Evolutionary conservation across 2,797 vertebrate species (phyloP).

Genomic region (Tenualosa thibaudeaui): DNA sequence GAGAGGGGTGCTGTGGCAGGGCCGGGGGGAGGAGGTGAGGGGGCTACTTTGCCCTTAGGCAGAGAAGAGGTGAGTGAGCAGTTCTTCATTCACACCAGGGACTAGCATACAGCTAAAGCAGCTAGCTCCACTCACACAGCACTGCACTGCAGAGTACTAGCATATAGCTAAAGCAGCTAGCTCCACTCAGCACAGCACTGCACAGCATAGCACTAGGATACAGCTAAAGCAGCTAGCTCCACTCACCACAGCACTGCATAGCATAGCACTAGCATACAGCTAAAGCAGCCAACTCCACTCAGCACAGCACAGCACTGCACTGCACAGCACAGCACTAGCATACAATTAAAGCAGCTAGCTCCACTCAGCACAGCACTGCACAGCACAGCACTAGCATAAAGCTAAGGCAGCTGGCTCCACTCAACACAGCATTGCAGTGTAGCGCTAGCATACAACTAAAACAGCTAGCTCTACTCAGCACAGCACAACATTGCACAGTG

Average conservation of each 20-base stretch:
- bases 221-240: no score
- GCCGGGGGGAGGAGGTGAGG: constrained; percentile 42
- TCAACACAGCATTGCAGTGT: not conserved
- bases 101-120: not conserved
- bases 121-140: not conserved
- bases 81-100: constrained; percentile 48
- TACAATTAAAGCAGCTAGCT: not conserved
- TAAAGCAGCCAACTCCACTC: no score
- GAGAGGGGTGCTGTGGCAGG: constrained; percentile 38
- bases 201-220: not conserved
- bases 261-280: not conserved
- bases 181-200: not conserved
- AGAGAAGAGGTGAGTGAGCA: constrained; percentile 48
- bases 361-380: not conserved
- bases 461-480: no score
- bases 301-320: not conserved
- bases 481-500: not conserved
- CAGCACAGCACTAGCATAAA: not conserved
- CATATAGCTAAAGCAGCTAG: not conserved
- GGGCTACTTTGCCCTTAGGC: constrained; percentile 52
- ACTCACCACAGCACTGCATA: not conserved
- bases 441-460: not conserved
- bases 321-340: not conserved
- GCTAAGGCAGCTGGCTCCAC: no score
- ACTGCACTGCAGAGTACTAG: not conserved